Conservation (phyloP, 1,140 invertebrate species). For the Drosophila nigrodunni region DNA sequence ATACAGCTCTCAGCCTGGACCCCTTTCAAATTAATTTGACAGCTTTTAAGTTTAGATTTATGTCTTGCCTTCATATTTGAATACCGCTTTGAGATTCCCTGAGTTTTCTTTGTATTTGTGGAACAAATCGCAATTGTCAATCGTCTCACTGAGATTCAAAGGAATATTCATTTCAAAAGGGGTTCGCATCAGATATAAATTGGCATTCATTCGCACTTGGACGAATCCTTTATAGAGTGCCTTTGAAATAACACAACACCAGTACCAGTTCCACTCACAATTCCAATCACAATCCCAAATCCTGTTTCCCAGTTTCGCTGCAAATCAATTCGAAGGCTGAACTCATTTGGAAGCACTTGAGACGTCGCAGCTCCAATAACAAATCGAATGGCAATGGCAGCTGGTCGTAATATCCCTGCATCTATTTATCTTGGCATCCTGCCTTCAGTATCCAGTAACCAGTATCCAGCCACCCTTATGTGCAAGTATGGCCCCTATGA, state of each 20-base stretch:
- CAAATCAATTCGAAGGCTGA: slow-evolving; percentile 61
- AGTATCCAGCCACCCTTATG: slow-evolving; percentile 49
- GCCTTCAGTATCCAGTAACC: slow-evolving; percentile 3
- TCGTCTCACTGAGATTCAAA: slow-evolving; percentile 1
- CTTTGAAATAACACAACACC: slow-evolving; percentile 26
- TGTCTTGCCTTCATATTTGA: not conserved
- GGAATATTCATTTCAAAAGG: not conserved
- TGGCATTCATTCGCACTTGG: slow-evolving; percentile 63
- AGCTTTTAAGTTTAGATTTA: not conserved
- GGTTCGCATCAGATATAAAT: slow-evolving; percentile 29
- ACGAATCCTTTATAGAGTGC: slow-evolving; percentile 29
- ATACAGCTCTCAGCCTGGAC: not conserved
- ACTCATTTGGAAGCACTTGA: slow-evolving; percentile 68
- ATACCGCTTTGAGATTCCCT: not conserved
- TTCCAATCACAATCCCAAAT: slow-evolving; percentile 45
- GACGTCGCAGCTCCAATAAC: slow-evolving; percentile 65
- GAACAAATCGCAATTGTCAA: slow-evolving; percentile 5
- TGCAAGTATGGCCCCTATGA: not conserved
- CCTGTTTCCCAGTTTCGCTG: slow-evolving; percentile 40
- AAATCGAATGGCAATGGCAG: slow-evolving; percentile 65
- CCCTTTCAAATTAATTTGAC: not conserved
- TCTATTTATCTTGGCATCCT: slow-evolving; percentile 71
- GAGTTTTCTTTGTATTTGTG: not conserved
- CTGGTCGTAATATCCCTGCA: slow-evolving; percentile 73
- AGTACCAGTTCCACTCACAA: slow-evolving; percentile 42